Evolutionary conservation across 2,797 vertebrate species (phyloP).

Genomic region (Discoglossus pictus): DNA sequence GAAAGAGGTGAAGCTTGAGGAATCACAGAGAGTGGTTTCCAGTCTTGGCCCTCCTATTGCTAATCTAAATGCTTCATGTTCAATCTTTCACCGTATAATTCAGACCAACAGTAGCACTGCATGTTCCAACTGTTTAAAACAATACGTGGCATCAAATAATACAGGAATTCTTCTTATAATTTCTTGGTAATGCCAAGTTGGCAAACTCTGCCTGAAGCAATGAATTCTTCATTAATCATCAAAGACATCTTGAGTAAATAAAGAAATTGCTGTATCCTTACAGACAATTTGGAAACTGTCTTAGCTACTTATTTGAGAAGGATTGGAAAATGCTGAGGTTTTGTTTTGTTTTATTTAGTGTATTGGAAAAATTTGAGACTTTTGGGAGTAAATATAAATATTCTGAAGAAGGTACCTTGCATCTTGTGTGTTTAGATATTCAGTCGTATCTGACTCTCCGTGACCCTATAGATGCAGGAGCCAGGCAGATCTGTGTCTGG

Average conservation of each 20-base stretch:
- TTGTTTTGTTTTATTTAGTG: conserved; percentile 2
- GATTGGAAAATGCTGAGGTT: conserved; percentile 28
- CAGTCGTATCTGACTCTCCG: too few relatives aligned
- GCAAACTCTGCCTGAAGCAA: conserved; percentile 34
- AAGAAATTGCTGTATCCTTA: background rate
- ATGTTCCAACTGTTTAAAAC: conserved; percentile 26
- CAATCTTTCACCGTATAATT: conserved; percentile 33
- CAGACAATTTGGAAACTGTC: conserved; percentile 19
- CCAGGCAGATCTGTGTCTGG: too few relatives aligned
- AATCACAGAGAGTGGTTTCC: conserved; percentile 11
- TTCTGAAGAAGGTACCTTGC: too few relatives aligned
- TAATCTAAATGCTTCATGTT: conserved; percentile 46
- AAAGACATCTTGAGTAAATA: conserved; percentile 40
- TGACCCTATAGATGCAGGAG: too few relatives aligned
- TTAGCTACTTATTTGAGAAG: background rate
- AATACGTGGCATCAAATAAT: conserved; percentile 25
- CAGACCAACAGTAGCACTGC: conserved; percentile 27
- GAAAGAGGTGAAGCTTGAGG: conserved; percentile 42
- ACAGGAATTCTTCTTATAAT: conserved; percentile 12
- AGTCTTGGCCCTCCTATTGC: conserved; percentile 15
- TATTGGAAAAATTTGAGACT: too few relatives aligned
- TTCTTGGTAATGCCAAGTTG: conserved; percentile 28
- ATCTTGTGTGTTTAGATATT: too few relatives aligned
- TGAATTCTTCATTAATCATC: conserved; percentile 52
- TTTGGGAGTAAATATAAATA: too few relatives aligned